Conservation (phyloP, 2,113 vertebrate species). For the Pantherophis guttatus region DNA sequence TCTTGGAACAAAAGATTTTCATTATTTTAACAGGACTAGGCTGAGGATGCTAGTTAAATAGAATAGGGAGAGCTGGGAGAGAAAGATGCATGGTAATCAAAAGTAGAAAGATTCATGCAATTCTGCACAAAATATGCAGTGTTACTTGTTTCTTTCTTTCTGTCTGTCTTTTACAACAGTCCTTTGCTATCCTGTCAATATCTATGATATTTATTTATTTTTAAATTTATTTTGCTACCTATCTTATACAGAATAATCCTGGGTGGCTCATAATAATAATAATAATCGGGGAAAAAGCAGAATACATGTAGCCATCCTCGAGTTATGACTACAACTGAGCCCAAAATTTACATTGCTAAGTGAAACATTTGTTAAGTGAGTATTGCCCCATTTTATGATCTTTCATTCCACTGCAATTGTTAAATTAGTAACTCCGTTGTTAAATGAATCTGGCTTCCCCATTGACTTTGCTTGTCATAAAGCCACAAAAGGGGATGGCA, state of each 20-base stretch:
- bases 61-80: neutral
- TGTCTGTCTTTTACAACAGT: neutral
- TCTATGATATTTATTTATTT: neutral
- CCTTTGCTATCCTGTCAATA: neutral
- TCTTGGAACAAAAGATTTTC: conserved; percentile 44
- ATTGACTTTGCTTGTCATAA: neutral
- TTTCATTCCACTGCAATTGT: neutral
- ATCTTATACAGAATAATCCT: neutral
- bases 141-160: neutral
- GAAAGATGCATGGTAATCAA: neutral
- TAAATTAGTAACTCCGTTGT: neutral
- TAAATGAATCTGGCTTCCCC: neutral
- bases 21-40: conserved; percentile 45
- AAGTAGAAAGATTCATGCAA: neutral
- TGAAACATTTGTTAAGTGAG: neutral
- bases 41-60: conserved; percentile 46
- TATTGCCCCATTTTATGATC: too few relatives aligned
- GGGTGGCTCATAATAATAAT: neutral
- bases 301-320: neutral
- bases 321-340: neutral
- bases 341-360: neutral
- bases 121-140: conserved; percentile 36
- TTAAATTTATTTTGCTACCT: neutral
- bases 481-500: neutral
- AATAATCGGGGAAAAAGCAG: neutral